Evolutionary conservation across 2,888 invertebrate species (phyloP).

Genomic region (Acrocera orbiculus): DNA sequence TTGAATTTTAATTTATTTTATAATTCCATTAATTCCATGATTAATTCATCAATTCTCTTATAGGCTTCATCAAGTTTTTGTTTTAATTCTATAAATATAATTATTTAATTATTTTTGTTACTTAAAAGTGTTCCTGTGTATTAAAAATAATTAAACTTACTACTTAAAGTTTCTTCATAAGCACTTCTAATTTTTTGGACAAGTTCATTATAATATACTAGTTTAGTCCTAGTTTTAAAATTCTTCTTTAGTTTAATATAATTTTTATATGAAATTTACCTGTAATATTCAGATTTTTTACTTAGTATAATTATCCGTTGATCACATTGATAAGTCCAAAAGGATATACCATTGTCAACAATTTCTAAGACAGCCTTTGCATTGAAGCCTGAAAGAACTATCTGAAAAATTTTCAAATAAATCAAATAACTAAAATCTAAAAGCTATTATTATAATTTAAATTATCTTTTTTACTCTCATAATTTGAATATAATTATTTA

Average conservation of each 20-base stretch:
- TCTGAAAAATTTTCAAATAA: slow-evolving; percentile 16
- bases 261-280: slow-evolving; percentile 2
- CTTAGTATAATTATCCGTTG: slow-evolving; percentile 12
- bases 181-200: slow-evolving; percentile 30
- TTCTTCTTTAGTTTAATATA: too few relatives aligned
- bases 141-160: slow-evolving; percentile 1
- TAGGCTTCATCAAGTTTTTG: slow-evolving; percentile 5
- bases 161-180: slow-evolving; percentile 3
- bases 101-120: background rate
- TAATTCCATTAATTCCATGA: slow-evolving; percentile 3
- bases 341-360: slow-evolving; percentile 25
- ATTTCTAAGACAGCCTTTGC: slow-evolving; percentile 31
- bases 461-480: too few relatives aligned
- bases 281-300: slow-evolving; percentile 5
- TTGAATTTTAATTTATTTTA: background rate
- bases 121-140: too few relatives aligned
- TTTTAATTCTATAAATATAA: slow-evolving; percentile 3
- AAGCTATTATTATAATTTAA: too few relatives aligned
- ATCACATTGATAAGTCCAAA: slow-evolving; percentile 30
- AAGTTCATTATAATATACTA: background rate
- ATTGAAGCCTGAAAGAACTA: slow-evolving; percentile 24
- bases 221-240: background rate
- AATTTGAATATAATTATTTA: too few relatives aligned
- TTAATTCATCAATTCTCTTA: slow-evolving; percentile 2
- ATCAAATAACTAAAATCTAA: slow-evolving; percentile 13